A percentile compares a stretch with the other conserved stretches of the same genome.
These are phyloP conservation scores for Sebastes fasciatus DNA, from an alignment of 2,113 vertebrate genomes.

Conservation along the genomic window DNA sequence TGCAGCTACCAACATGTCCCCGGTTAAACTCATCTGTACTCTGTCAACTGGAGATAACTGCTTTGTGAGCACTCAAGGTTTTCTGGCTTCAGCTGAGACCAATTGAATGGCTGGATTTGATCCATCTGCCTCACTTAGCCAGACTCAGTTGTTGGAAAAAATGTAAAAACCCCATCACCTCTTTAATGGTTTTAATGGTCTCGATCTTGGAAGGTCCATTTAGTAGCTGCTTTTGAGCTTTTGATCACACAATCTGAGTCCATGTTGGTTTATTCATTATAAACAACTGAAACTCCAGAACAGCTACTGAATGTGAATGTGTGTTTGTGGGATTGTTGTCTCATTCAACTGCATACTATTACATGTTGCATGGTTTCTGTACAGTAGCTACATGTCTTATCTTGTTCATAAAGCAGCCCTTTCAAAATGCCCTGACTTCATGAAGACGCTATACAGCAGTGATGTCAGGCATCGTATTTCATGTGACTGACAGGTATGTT, in stretches of 20 bases:
- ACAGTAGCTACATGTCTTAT: not conserved
- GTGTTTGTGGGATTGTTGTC: not conserved
- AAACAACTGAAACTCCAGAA: no score
- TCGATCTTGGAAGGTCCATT: not conserved
- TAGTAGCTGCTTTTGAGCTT: not conserved
- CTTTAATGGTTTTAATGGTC: not conserved
- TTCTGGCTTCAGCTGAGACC: not conserved
- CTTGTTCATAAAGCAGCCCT: not conserved
- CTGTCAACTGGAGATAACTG: not conserved
- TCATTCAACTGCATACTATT: not conserved
- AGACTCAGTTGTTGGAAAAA: not conserved
- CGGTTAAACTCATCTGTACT: not conserved
- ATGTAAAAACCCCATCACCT: not conserved
- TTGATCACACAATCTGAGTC: not conserved
- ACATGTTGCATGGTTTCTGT: not conserved
- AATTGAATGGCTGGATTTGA: not conserved
- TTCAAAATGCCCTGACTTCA: not conserved
- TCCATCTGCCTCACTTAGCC: not conserved
- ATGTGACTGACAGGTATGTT: not conserved
- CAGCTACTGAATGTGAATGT: no score
- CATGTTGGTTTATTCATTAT: not conserved
- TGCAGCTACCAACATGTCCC: not conserved
- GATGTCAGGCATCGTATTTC: not conserved
- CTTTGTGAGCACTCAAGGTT: not conserved
- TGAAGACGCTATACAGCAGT: not conserved